Evolutionary conservation across 2,797 vertebrate genomes (phyloP).

Genomic region (Eulemur mongoz): DNA sequence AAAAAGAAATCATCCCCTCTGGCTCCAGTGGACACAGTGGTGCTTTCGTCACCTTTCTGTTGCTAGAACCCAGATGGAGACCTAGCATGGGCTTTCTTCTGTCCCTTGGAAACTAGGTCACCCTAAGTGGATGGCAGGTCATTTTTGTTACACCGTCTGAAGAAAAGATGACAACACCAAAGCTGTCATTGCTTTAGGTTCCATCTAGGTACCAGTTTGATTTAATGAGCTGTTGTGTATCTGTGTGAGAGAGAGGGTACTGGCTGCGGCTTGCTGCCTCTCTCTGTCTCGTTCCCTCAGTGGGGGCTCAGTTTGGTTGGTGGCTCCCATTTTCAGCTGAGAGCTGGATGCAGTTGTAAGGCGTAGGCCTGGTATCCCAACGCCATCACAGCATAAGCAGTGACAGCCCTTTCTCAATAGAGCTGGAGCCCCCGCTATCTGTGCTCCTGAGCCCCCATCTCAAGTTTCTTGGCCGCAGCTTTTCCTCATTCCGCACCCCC

Average conservation of each 20-base stretch:
- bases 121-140: not conserved
- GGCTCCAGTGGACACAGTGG: accelerated
- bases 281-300: not conserved
- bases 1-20: not conserved
- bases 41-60: not conserved
- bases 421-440: not conserved
- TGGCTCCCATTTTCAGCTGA: not conserved
- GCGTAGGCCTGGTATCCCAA: not conserved
- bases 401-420: not conserved
- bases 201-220: not conserved
- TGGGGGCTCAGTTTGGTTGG: not conserved
- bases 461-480: not conserved
- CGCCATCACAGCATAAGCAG: not conserved
- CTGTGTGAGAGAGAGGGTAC: not conserved
- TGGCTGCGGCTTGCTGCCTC: not conserved
- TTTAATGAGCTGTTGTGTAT: not conserved
- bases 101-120: not conserved
- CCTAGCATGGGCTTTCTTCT: not conserved
- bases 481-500: not conserved
- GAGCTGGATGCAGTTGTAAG: not conserved
- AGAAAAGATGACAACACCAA: not conserved
- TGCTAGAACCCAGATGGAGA: not conserved
- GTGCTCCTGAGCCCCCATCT: not conserved
- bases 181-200: not conserved
- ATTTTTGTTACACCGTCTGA: not conserved